phyloP scores from a whole-genome alignment of 1,140 invertebrate species.

The Lutraria rhynchaena region DNA sequence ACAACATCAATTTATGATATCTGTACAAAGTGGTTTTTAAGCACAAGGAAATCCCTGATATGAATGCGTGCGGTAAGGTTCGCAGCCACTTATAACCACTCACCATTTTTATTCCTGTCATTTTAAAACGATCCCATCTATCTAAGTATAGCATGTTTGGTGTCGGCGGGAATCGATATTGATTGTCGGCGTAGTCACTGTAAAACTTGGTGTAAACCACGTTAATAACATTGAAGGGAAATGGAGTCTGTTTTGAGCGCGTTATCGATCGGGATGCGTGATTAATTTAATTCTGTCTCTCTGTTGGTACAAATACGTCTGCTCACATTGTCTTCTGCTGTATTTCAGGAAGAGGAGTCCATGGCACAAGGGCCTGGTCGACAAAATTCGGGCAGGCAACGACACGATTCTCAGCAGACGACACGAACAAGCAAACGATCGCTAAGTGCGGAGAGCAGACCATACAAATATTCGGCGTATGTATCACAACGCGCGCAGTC shows the following conservation, averaged over 20 bases:
- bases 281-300: constrained; percentile 69
- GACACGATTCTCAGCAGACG: constrained; percentile 49
- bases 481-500: constrained; percentile 42
- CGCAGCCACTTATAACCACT: constrained; percentile 4
- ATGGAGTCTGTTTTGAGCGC: constrained; percentile 57
- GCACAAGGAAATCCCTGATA: constrained; percentile 24
- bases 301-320: constrained; percentile 53
- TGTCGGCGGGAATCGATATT: constrained; percentile 49
- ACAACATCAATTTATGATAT: constrained; percentile 26
- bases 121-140: constrained; percentile 7
- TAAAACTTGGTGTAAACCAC: constrained; percentile 56
- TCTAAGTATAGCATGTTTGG: constrained; percentile 32
- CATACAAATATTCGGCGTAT: constrained; percentile 38
- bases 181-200: constrained; percentile 51
- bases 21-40: constrained; percentile 40
- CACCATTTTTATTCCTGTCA: not conserved
- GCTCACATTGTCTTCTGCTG: constrained; percentile 48
- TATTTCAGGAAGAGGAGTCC: constrained; percentile 75
- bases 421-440: constrained; percentile 58
- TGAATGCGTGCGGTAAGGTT: constrained; percentile 8
- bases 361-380: constrained; percentile 75
- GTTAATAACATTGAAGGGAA: constrained; percentile 54
- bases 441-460: constrained; percentile 47
- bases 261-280: constrained; percentile 68
- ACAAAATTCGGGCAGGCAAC: constrained; percentile 60